Percentiles rank a stretch among this genome's conserved stretches.
phyloP scores from a whole-genome alignment of 2,797 vertebrate species.

The Parotocinclus haroldoi region DNA sequence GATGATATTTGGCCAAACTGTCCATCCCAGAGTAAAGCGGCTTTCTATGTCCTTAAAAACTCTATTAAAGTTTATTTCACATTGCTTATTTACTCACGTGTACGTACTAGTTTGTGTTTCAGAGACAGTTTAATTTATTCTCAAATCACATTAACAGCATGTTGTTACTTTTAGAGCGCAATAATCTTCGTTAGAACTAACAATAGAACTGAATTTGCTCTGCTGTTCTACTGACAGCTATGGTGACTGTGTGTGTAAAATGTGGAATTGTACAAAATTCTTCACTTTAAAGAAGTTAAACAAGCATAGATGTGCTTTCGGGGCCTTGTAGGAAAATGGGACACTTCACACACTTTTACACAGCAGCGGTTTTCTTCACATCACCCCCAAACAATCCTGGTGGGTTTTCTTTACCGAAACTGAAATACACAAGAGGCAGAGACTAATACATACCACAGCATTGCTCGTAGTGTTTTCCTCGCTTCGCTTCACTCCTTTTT shows the following conservation, averaged over 20 bases:
- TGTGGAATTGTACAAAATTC: too few species aligned
- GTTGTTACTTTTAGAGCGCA: neutral
- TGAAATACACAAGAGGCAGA: slow-evolving; percentile 1
- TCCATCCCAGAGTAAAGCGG: too few species aligned
- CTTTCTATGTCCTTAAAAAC: too few species aligned
- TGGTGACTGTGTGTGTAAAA: neutral
- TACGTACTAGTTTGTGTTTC: too few species aligned
- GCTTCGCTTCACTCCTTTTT: slow-evolving; percentile 58
- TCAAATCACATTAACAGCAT: too few species aligned
- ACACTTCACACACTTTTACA: slow-evolving; percentile 45
- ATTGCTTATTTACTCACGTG: too few species aligned
- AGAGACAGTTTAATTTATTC: too few species aligned
- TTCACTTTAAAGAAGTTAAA: slow-evolving; percentile 4
- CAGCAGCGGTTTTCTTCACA: slow-evolving; percentile 42
- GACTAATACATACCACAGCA: slow-evolving; percentile 71
- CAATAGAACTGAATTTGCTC: slow-evolving; percentile 3
- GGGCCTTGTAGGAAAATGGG: neutral
- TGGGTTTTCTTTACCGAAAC: neutral
- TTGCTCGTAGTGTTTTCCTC: slow-evolving; percentile 55
- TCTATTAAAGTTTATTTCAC: too few species aligned
- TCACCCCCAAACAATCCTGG: neutral
- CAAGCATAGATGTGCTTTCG: slow-evolving; percentile 2
- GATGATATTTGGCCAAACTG: too few species aligned
- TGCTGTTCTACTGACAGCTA: slow-evolving; percentile 26
- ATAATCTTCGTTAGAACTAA: slow-evolving; percentile 12